Percentiles rank a stretch among this genome's conserved stretches.
Evolutionary conservation across 1,140 invertebrate genomes (phyloP).

Genomic region (Bombus sibiricus): DNA sequence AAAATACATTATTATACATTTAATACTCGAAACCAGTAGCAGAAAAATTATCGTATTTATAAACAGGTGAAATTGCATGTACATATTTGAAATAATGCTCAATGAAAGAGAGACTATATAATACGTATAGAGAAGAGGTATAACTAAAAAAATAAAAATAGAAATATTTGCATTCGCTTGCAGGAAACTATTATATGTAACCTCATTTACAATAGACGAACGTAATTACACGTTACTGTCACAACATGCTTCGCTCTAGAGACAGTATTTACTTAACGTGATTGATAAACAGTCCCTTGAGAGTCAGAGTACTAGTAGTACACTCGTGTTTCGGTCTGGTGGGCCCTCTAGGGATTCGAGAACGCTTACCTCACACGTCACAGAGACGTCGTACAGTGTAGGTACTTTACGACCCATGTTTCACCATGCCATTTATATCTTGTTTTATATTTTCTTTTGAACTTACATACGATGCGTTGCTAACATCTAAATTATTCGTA

Average conservation of each 20-base stretch:
- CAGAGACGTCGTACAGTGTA: slow-evolving; percentile 42
- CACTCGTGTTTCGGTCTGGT: slow-evolving; percentile 57
- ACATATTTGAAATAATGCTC: too few relatives aligned
- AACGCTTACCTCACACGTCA: slow-evolving; percentile 59
- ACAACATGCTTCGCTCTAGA: slow-evolving; percentile 33
- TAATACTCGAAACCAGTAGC: too few relatives aligned
- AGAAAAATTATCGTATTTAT: too few relatives aligned
- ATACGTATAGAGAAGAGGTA: too few relatives aligned
- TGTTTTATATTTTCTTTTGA: not conserved
- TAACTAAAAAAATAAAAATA: too few relatives aligned
- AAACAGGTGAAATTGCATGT: too few relatives aligned
- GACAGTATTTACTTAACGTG: slow-evolving; percentile 67
- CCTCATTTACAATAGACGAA: slow-evolving; percentile 31
- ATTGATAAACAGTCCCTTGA: slow-evolving; percentile 68
- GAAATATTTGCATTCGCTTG: too few relatives aligned
- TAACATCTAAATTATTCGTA: not conserved
- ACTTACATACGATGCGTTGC: not conserved
- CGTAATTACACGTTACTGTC: slow-evolving; percentile 26
- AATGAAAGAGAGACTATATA: too few relatives aligned
- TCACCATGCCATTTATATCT: slow-evolving; percentile 44
- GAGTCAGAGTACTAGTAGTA: slow-evolving; percentile 32
- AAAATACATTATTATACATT: too few relatives aligned
- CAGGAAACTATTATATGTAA: not conserved
- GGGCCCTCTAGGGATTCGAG: slow-evolving; percentile 40
- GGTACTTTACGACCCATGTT: slow-evolving; percentile 49